These are phyloP conservation scores for Protosalanx chinensis DNA, from an alignment of 2,797 vertebrate species.

Conservation along the genomic window DNA sequence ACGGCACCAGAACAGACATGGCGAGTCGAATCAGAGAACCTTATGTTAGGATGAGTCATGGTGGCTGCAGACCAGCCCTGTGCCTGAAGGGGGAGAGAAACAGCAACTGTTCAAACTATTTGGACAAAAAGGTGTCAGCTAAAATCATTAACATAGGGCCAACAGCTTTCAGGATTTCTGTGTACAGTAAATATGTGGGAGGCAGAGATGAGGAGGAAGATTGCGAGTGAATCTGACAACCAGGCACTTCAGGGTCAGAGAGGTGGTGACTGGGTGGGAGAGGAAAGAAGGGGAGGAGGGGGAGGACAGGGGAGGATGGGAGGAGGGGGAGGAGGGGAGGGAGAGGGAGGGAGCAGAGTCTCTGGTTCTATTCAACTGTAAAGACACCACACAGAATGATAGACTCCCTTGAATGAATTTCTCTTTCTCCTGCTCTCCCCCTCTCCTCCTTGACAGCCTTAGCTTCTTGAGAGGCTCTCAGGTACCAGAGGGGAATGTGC, in stretches of 20 bases:
- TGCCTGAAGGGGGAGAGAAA: not conserved
- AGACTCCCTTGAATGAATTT: slow-evolving; percentile 95
- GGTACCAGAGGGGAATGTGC: no score
- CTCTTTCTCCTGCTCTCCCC: not conserved
- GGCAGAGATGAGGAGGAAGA: not conserved
- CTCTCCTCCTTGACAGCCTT: slow-evolving; percentile 33
- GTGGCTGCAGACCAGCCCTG: slow-evolving; percentile 52
- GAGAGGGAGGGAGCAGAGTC: slow-evolving; percentile 73
- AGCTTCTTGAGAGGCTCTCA: no score
- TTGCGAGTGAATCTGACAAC: slow-evolving; percentile 23
- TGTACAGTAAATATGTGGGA: not conserved
- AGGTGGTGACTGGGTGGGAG: slow-evolving; percentile 16
- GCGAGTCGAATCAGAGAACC: slow-evolving; percentile 85
- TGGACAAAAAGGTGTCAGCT: not conserved
- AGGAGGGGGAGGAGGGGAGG: slow-evolving; percentile 18
- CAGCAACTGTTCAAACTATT: not conserved
- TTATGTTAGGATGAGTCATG: slow-evolving; percentile 91
- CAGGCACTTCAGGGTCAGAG: slow-evolving; percentile 28
- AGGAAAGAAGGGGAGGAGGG: not conserved
- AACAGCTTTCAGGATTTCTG: not conserved
- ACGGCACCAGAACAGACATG: slow-evolving; percentile 86
- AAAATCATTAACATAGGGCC: no score
- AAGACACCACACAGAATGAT: slow-evolving; percentile 97
- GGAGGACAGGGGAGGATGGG: not conserved
- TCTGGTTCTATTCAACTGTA: slow-evolving; percentile 89